Percentiles rank a stretch among this genome's conserved stretches.
Conservation (phyloP, 2,888 invertebrate species). For the Tipula lateralis region DNA sequence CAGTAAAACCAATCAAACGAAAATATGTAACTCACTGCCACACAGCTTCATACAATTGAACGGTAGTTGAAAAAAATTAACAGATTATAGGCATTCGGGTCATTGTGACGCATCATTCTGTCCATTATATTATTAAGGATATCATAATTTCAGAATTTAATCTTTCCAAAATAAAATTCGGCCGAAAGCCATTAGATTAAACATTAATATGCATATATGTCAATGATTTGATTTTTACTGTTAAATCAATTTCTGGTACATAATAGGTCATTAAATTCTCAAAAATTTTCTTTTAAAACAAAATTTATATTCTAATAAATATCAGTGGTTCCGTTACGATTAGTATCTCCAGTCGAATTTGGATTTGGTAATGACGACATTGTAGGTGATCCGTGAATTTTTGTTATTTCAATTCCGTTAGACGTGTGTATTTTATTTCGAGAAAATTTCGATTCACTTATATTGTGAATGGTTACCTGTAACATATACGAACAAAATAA, state of each 20-base stretch:
- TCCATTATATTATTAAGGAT: too few relatives aligned
- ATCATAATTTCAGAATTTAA: too few relatives aligned
- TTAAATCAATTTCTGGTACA: neutral
- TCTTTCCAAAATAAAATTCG: too few relatives aligned
- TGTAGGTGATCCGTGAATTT: slow-evolving; percentile 29
- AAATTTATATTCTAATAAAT: slow-evolving; percentile 12
- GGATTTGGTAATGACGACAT: slow-evolving; percentile 15
- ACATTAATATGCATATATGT: neutral
- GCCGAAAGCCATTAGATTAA: neutral
- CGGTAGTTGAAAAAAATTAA: too few relatives aligned
- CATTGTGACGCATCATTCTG: too few relatives aligned
- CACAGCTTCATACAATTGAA: too few relatives aligned
- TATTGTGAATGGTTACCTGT: slow-evolving; percentile 49
- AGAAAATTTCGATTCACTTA: slow-evolving; percentile 48
- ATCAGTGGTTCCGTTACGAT: slow-evolving; percentile 26
- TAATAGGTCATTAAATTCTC: neutral
- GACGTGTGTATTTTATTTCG: slow-evolving; percentile 44
- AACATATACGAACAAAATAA: neutral
- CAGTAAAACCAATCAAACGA: too few relatives aligned
- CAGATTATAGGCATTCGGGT: too few relatives aligned
- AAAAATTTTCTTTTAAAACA: neutral
- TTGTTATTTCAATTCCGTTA: slow-evolving; percentile 48
- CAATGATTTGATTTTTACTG: neutral
- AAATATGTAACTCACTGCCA: too few relatives aligned
- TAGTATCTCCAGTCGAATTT: slow-evolving; percentile 32